phyloP scores from a whole-genome alignment of 2,797 vertebrate genomes.

The Epinephelus malabaricus region DNA sequence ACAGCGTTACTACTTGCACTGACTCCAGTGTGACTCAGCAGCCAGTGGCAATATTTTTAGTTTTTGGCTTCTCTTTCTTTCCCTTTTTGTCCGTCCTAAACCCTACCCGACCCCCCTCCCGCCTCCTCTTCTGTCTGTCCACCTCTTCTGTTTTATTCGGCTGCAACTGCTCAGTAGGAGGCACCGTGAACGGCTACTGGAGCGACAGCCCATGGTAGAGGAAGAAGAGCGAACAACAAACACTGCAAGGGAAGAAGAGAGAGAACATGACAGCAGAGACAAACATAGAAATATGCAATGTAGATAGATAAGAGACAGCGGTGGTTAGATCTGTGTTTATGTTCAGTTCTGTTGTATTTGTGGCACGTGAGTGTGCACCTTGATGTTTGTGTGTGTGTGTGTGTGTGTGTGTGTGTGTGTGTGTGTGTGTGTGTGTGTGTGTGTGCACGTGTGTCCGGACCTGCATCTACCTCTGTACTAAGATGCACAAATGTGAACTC shows the following conservation, averaged over 20 bases:
- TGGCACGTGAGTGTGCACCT: slow-evolving; percentile 14
- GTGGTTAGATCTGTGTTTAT: slow-evolving; percentile 55
- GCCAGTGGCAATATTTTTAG: slow-evolving; percentile 81
- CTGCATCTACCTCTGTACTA: slow-evolving; percentile 76
- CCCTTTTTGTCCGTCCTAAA: slow-evolving; percentile 69
- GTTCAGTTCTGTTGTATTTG: slow-evolving; percentile 42
- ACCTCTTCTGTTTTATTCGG: slow-evolving; percentile 74
- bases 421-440: slow-evolving; percentile 12
- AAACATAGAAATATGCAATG: slow-evolving; percentile 76
- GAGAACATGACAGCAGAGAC: slow-evolving; percentile 52
- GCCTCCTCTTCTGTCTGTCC: slow-evolving; percentile 67
- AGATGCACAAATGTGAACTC: slow-evolving; percentile 61
- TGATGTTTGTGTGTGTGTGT: slow-evolving; percentile 29
- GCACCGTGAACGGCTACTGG: slow-evolving; percentile 88
- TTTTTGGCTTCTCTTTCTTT: slow-evolving; percentile 84
- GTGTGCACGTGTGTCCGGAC: slow-evolving; percentile 38
- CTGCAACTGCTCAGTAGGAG: slow-evolving; percentile 81
- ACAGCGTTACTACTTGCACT: slow-evolving; percentile 64
- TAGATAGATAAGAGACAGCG: slow-evolving; percentile 63
- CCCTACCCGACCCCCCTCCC: slow-evolving; percentile 2
- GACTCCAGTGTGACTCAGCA: slow-evolving; percentile 75
- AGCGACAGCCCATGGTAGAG: slow-evolving; percentile 88
- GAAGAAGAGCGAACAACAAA: slow-evolving; percentile 69
- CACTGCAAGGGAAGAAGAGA: slow-evolving; percentile 51
- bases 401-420: slow-evolving; percentile 23